phyloP scores from a whole-genome alignment of 2,113 vertebrate genomes.

The Apeltes quadracus region DNA sequence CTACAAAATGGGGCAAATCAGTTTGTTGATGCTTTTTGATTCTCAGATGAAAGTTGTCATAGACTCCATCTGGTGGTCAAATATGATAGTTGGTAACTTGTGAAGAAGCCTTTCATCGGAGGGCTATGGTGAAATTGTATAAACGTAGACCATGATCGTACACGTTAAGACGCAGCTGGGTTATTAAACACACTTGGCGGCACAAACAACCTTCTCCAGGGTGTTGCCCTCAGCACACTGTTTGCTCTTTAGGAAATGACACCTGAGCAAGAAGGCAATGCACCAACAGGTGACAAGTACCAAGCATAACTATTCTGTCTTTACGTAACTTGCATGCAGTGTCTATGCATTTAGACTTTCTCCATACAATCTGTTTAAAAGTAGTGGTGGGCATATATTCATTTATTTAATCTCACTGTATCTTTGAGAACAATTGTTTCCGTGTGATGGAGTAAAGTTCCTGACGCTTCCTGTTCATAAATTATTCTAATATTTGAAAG shows the following conservation, averaged over 20 bases:
- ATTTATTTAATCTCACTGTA: too few species aligned
- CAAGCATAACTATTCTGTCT: not conserved
- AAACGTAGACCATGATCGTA: not conserved
- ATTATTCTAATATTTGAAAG: too few species aligned
- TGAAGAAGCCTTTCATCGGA: not conserved
- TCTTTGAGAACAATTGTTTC: too few species aligned
- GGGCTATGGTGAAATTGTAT: not conserved
- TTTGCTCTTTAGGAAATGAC: not conserved
- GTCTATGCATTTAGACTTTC: not conserved
- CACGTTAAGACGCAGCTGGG: not conserved
- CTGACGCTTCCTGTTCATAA: too few species aligned
- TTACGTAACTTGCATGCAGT: not conserved
- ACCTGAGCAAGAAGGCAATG: not conserved
- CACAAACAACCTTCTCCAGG: not conserved
- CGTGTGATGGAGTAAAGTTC: too few species aligned
- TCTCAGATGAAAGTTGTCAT: not conserved
- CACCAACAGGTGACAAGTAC: not conserved
- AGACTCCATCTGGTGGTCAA: constrained; percentile 19
- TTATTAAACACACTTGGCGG: not conserved
- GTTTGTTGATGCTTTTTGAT: not conserved
- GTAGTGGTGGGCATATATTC: too few species aligned
- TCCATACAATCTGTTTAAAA: not conserved
- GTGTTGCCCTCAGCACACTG: not conserved
- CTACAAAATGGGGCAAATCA: not conserved
- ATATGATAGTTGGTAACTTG: not conserved